These are phyloP conservation scores for Bettongia penicillata DNA, from an alignment of 2,113 vertebrate genomes.

Conservation along the genomic window DNA sequence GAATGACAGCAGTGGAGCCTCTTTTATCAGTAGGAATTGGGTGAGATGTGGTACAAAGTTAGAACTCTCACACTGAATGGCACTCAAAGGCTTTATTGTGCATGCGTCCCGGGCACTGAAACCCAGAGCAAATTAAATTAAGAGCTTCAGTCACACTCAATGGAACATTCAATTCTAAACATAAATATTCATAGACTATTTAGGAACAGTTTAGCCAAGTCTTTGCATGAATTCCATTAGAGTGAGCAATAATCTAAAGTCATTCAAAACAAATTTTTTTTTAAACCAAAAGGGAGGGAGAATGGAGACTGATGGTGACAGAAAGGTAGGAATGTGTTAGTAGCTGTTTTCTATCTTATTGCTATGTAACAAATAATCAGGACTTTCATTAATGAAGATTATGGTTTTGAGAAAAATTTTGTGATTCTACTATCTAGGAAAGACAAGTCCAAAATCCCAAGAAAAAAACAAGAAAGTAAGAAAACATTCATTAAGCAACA, in stretches of 20 bases:
- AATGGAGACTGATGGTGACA: neutral
- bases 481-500: neutral
- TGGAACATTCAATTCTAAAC: neutral
- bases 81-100: neutral
- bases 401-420: conserved; percentile 5
- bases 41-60: neutral
- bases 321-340: neutral
- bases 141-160: neutral
- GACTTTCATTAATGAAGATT: conserved; percentile 22
- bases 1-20: neutral
- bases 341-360: neutral
- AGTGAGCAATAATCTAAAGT: neutral
- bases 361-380: neutral
- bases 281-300: neutral
- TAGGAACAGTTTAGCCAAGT: conserved; percentile 28
- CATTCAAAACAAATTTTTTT: neutral
- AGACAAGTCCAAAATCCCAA: conserved; percentile 25
- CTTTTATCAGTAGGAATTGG: neutral
- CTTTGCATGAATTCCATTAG: neutral
- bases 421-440: conserved; percentile 33
- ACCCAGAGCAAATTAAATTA: neutral
- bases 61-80: neutral
- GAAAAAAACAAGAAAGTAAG: neutral
- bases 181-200: conserved; percentile 28
- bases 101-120: neutral